phyloP scores from a whole-genome alignment of 2,113 vertebrate genomes.

The Labeo catla region DNA sequence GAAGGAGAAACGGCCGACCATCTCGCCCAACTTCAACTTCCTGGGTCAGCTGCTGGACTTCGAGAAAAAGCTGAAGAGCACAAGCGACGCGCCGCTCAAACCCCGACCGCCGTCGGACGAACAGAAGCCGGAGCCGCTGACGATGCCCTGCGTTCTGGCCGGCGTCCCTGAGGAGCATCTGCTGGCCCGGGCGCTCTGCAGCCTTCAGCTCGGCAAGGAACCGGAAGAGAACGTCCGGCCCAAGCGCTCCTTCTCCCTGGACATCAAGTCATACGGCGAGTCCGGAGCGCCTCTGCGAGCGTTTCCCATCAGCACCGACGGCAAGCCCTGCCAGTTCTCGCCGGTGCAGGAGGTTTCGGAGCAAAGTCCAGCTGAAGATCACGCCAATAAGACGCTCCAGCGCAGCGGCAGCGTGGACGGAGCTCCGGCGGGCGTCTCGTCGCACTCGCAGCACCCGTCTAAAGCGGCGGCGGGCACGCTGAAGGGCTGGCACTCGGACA shows the following conservation, averaged over 20 bases:
- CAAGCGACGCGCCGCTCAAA: conserved; percentile 57
- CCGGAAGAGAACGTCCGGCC: conserved; percentile 84
- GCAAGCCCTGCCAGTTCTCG: conserved; percentile 84
- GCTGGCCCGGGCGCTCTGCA: conserved; percentile 78
- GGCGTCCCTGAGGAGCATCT: conserved; percentile 71
- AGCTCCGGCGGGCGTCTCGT: conserved; percentile 79
- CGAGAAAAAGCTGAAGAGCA: conserved; percentile 90
- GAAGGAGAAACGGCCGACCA: conserved; percentile 82
- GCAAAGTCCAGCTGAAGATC: conserved; percentile 79
- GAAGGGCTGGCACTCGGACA: conserved; percentile 95
- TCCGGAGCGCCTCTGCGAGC: conserved; percentile 58
- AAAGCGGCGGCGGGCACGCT: conserved; percentile 69
- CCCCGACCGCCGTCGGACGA: conserved; percentile 43
- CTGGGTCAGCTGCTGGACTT: conserved; percentile 89
- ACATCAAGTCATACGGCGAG: conserved; percentile 85
- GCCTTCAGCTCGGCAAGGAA: conserved; percentile 80
- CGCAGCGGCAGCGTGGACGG: conserved; percentile 91
- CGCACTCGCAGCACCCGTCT: conserved; percentile 51
- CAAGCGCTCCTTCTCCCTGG: conserved; percentile 93
- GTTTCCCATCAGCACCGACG: conserved; percentile 22
- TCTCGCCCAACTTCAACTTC: conserved; percentile 85
- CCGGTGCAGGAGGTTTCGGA: conserved; percentile 91
- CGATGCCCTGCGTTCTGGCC: conserved; percentile 59
- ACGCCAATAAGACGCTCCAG: conserved; percentile 68
- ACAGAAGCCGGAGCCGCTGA: conserved; percentile 56